Evolutionary conservation across 2,113 vertebrate species (phyloP).

Genomic region (Phalacrocorax aristotelis): DNA sequence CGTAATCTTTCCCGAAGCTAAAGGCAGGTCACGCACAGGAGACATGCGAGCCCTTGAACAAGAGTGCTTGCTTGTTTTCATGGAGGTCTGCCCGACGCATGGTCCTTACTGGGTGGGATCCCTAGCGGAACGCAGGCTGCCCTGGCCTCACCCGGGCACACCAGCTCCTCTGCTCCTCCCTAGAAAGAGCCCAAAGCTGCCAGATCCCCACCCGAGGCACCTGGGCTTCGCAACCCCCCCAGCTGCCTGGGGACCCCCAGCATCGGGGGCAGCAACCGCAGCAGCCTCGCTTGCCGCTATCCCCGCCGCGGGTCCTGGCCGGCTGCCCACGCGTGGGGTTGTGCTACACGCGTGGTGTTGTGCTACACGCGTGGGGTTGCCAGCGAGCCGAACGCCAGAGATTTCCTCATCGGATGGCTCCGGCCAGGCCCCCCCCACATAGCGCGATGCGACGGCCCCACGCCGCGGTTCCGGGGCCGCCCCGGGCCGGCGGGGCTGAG

Average conservation of each 20-base stretch:
- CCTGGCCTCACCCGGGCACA: not conserved
- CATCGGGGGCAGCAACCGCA: not conserved
- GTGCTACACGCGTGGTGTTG: too few species aligned
- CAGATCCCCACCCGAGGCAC: not conserved
- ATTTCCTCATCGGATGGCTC: not conserved
- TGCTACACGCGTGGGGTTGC: not conserved
- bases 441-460: not conserved
- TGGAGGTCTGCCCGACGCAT: accelerated
- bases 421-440: not conserved
- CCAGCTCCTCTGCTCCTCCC: not conserved
- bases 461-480: not conserved
- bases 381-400: not conserved
- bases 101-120: not conserved
- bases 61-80: not conserved
- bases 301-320: not conserved
- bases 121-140: not conserved
- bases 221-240: not conserved
- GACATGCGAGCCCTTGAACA: not conserved
- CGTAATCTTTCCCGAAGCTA: not conserved
- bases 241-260: not conserved
- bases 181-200: not conserved
- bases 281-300: not conserved
- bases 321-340: not conserved
- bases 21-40: not conserved
- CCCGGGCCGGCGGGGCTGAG: not conserved